phyloP scores from a whole-genome alignment of 2,113 vertebrate species.

The Mus spicilegus region DNA sequence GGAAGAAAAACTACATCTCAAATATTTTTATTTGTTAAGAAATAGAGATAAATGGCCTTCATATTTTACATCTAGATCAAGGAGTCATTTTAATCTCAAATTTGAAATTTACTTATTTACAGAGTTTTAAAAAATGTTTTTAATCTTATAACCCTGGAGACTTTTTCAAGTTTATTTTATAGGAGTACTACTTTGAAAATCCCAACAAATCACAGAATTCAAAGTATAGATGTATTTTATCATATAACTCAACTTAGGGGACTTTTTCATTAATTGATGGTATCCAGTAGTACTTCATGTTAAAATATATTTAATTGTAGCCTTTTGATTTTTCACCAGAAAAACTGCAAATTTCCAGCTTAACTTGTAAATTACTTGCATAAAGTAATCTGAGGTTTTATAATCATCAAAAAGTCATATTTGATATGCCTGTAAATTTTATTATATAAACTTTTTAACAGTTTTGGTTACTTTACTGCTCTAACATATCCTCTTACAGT shows the following conservation, averaged over 20 bases:
- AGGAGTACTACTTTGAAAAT: background rate
- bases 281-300: conserved; percentile 5
- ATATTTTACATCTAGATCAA: background rate
- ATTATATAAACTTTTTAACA: background rate
- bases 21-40: background rate
- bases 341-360: conserved; percentile 18
- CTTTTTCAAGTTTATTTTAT: conserved; percentile 36
- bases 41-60: background rate
- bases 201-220: background rate
- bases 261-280: conserved; percentile 1
- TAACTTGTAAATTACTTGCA: background rate
- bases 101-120: conserved; percentile 32
- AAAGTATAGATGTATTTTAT: background rate
- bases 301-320: conserved; percentile 27
- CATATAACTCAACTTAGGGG: background rate
- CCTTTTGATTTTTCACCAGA: conserved; percentile 38
- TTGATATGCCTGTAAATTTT: conserved; percentile 37
- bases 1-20: background rate
- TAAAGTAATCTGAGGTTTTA: background rate
- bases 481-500: background rate
- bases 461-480: background rate
- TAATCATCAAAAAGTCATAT: background rate
- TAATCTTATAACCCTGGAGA: conserved; percentile 13
- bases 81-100: background rate
- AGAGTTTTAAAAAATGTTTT: conserved; percentile 6